Percentiles rank a stretch among this genome's conserved stretches.
Evolutionary conservation across 2,888 invertebrate genomes (phyloP).

Genomic region (Epistrophe grossulariae): DNA sequence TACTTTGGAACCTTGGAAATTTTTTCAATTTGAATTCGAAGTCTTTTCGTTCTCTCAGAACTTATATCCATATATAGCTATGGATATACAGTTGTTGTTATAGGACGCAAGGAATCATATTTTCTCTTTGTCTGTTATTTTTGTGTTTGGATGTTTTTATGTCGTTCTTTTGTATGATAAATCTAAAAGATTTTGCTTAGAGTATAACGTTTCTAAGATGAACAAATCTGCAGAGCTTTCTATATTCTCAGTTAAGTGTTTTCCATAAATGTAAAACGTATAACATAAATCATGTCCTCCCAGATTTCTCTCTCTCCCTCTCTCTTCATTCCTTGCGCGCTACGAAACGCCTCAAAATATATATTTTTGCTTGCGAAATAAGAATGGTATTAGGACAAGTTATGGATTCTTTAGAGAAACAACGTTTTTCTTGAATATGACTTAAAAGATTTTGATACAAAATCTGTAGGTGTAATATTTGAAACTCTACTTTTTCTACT

Average conservation of each 20-base stretch:
- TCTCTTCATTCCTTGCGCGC: neutral
- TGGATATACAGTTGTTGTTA: neutral
- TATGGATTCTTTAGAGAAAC: no score
- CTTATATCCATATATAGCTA: no score
- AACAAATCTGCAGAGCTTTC: neutral
- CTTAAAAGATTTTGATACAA: no score
- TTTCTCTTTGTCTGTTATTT: neutral
- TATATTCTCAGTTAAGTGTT: neutral
- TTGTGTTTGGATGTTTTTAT: neutral
- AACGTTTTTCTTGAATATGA: no score
- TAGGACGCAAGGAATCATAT: neutral
- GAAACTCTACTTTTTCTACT: no score
- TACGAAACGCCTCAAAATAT: neutral
- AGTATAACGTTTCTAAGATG: neutral
- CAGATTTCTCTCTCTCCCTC: no score
- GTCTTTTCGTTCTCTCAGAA: neutral
- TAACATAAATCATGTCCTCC: slow-evolving; percentile 4
- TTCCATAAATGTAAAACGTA: slow-evolving; percentile 2
- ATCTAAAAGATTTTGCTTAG: slow-evolving; percentile 2
- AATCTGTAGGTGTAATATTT: no score
- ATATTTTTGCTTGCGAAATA: neutral
- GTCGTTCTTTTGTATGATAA: slow-evolving; percentile 8
- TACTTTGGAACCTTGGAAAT: neutral
- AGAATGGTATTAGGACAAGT: neutral
- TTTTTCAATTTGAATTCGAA: slow-evolving; percentile 12